phyloP scores from a whole-genome alignment of 2,113 vertebrate genomes.

The Lasiurus borealis region DNA sequence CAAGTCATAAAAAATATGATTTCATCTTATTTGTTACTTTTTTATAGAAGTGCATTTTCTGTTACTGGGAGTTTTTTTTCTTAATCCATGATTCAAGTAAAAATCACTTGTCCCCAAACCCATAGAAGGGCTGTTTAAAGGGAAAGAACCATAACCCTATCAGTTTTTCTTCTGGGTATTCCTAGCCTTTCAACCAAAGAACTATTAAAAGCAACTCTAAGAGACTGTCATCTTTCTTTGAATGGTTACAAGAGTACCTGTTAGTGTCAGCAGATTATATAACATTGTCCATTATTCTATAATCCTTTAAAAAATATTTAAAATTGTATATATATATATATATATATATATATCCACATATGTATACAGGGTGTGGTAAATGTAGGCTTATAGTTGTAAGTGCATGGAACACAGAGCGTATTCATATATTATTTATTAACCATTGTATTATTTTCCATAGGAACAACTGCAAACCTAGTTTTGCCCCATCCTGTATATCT shows the following conservation, averaged over 20 bases:
- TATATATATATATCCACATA: background rate
- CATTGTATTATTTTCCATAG: background rate
- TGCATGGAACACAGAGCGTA: background rate
- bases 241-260: background rate
- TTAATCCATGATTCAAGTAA: background rate
- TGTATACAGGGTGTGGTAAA: background rate
- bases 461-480: background rate
- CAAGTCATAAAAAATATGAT: background rate
- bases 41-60: conserved; percentile 25
- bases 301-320: conserved; percentile 60
- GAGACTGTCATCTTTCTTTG: conserved; percentile 48
- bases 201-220: conserved; percentile 52
- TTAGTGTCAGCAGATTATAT: background rate
- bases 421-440: background rate
- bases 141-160: background rate
- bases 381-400: background rate
- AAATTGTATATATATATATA: background rate
- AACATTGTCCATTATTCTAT: background rate
- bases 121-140: background rate
- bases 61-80: background rate
- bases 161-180: conserved; percentile 62
- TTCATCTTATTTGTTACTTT: background rate
- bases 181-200: conserved; percentile 70
- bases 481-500: background rate
- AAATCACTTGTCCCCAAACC: conserved; percentile 50